Evolutionary conservation across 1,140 invertebrate species (phyloP), one percentile per base, ranked within the genome.

Genomic region (Dermatophagoides farinae): DNA sequence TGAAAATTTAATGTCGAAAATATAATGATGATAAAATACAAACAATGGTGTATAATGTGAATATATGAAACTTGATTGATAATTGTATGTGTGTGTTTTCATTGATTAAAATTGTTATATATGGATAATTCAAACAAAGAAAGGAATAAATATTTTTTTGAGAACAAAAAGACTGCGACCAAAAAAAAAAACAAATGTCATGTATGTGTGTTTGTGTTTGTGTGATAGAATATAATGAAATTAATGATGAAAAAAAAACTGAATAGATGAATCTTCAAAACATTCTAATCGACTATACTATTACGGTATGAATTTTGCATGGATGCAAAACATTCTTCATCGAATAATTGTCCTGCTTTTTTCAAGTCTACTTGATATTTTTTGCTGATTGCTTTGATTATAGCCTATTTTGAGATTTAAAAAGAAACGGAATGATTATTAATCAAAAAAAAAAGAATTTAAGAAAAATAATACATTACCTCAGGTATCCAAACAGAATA

Each of bases 401-500:
- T 55, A 37, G 53, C 31, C 53, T 55, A 31, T 52, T 31, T 31
- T n/a, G 8, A 12, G 49, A 51, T 20, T 20, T 5, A 16, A 52
- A 31, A 53, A 53, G 11, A 5, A 39, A 39, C 2, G 10, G 37
- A 39, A 53, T 25, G n/a, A 31, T n/a, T 20, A 39, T 31, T 9
- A 52, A 5, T 52, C 2, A 4, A 16, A 52, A 52, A 2, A 52
- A 4, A 52, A 9, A 25, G 2, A 4, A 39, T 38, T 38, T 2
- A 16, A 4, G 2, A 47, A 16, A 10, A 39, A 59, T 47, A 8
- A 49, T 18, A 40, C 23, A 25, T 52, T 50, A 64, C 63, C 51
- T 63, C 61, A n/a, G 63, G 63, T 20, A 64, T 53, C 60, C 60
- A 64, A 54, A 64, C 63, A 44, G 64, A 52, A 47, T 64, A 60